Evolutionary conservation across 2,888 invertebrate species (phyloP).

Genomic region (Lithophane ornitopus): DNA sequence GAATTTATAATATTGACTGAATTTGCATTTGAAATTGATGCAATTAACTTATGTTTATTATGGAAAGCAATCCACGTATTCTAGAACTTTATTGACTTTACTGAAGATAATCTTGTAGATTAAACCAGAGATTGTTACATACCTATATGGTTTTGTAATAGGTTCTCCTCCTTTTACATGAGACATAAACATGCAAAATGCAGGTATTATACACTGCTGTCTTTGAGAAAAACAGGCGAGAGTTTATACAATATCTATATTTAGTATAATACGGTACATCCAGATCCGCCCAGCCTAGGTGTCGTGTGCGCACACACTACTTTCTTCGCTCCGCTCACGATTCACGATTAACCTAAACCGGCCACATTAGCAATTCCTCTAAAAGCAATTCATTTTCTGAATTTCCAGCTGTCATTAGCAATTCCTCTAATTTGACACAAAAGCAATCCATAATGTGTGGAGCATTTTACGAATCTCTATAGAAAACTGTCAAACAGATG

Average conservation of each 20-base stretch:
- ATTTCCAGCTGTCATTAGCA: too few relatives aligned
- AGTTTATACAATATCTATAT: neutral
- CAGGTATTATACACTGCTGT: too few relatives aligned
- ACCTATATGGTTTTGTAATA: neutral
- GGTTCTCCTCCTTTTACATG: neutral
- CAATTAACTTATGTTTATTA: slow-evolving; percentile 1
- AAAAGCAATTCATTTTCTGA: too few relatives aligned
- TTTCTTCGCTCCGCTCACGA: too few relatives aligned
- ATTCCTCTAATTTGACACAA: too few relatives aligned
- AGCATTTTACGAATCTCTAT: too few relatives aligned
- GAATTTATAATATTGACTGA: slow-evolving; percentile 4
- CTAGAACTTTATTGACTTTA: neutral
- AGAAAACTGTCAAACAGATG: too few relatives aligned
- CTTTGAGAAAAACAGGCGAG: neutral
- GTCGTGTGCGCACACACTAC: neutral
- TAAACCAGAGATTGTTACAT: neutral
- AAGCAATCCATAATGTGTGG: too few relatives aligned
- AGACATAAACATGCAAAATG: neutral
- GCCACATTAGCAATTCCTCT: too few relatives aligned
- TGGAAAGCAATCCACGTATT: neutral
- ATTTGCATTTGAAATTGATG: slow-evolving; percentile 14
- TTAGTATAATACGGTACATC: neutral
- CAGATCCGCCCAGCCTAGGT: neutral
- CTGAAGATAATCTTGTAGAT: neutral
- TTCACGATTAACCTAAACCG: too few relatives aligned